A percentile compares a stretch with the other conserved stretches of the same genome.
phyloP scores from a whole-genome alignment of 2,888 invertebrate species.

The Papilio elwesi region DNA sequence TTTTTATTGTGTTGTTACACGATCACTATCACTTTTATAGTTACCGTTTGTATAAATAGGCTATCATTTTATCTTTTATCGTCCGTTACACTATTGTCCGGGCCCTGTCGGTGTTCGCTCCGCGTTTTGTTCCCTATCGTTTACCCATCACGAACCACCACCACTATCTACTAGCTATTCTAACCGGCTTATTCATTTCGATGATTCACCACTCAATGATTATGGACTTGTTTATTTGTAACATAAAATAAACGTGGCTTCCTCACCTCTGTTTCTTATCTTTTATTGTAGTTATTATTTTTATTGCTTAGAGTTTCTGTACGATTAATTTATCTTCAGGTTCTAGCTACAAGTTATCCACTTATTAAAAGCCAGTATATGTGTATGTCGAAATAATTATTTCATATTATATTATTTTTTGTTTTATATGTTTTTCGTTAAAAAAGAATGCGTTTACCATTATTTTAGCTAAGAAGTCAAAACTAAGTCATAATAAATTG shows the following conservation, averaged over 20 bases:
- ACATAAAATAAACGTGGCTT: not conserved
- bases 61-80: slow-evolving; percentile 62
- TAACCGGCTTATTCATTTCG: slow-evolving; percentile 32
- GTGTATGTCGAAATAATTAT: too few relatives aligned
- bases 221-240: slow-evolving; percentile 17
- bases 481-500: not conserved
- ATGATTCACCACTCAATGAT: slow-evolving; percentile 16
- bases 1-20: slow-evolving; percentile 64
- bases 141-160: slow-evolving; percentile 21
- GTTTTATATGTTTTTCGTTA: too few relatives aligned
- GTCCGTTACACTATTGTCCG: slow-evolving; percentile 51
- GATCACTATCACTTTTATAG: slow-evolving; percentile 65
- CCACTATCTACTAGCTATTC: not conserved
- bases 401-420: too few relatives aligned
- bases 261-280: not conserved
- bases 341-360: too few relatives aligned
- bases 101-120: slow-evolving; percentile 42
- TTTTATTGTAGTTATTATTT: not conserved
- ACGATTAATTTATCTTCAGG: not conserved
- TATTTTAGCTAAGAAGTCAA: not conserved
- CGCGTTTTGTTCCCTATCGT: slow-evolving; percentile 42
- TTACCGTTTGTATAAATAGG: slow-evolving; percentile 62
- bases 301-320: not conserved
- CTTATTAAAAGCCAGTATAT: too few relatives aligned
- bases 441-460: too few relatives aligned